Evolutionary conservation across 2,888 invertebrate genomes (phyloP).

Genomic region (Bugula neritina): DNA sequence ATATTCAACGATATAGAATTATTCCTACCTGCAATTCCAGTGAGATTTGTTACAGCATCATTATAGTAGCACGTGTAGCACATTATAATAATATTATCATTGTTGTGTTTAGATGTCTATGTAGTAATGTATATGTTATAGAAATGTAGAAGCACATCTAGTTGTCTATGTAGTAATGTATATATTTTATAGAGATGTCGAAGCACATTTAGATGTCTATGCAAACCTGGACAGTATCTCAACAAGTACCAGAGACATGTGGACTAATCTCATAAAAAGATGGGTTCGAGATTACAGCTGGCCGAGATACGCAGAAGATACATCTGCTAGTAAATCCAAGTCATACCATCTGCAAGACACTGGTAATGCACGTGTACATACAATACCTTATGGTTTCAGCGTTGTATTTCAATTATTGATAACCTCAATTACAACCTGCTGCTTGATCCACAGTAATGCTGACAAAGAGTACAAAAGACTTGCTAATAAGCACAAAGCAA

Average conservation of each 20-base stretch:
- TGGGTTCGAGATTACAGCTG: constrained; percentile 47
- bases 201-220: constrained; percentile 37
- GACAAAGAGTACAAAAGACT: no score
- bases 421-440: no score
- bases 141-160: constrained; percentile 36
- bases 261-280: constrained; percentile 38
- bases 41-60: no score
- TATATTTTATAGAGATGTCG: constrained; percentile 33
- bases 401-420: no score
- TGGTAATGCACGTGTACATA: no score
- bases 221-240: constrained; percentile 36
- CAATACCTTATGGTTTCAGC: no score
- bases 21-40: no score
- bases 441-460: no score
- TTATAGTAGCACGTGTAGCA: no score
- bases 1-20: no score
- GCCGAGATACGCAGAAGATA: constrained; percentile 30
- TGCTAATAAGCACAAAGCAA: no score
- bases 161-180: constrained; percentile 34
- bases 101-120: not conserved
- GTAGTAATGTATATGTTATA: constrained; percentile 31
- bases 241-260: constrained; percentile 36
- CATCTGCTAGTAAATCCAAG: not conserved
- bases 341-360: not conserved
- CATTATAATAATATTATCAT: not conserved